Evolutionary conservation across 2,797 vertebrate species (phyloP), one percentile per base, ranked within the genome.

Genomic region (Hippoglossus hippoglossus): DNA sequence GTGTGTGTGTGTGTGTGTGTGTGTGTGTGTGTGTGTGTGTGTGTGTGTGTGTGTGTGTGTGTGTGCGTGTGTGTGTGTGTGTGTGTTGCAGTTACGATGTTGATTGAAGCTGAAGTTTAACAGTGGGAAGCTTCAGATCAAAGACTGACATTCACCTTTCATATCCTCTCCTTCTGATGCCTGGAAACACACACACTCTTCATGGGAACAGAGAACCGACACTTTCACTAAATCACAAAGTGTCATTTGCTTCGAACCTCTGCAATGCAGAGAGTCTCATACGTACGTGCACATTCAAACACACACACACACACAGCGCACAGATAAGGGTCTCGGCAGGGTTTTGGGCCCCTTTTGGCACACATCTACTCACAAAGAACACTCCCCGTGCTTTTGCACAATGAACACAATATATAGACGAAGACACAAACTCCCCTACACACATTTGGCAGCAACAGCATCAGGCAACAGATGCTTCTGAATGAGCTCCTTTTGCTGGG

Each of bases 71-170:
- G 54, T 9, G 55, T 57, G 60, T 31, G 68, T 44, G 57, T 26
- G 68, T 54, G 65, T 63, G 75, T 73, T 64, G 44, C 73, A 67
- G 81, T 76, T 65, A 69, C 80, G 85, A 86, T 82, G 79, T 67
- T 89, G 85, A 92, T 92, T 93, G 90, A 93, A 89, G 89, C 84
- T 84, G 89, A 91, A 86, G 89, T 89, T 85, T 75, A 91, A 77
- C 90, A 91, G 90, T 87, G 87, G 91, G 90, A 90, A 84, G 86
- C 86, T 87, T 88, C 82, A 87, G 88, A 91, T 92, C 88, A 92
- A 91, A 92, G 87, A 80, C 77, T 87, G 89, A 89, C 89, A 87
- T 91, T 91, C 86, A 91, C 91, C 88, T 91, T 91, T 92, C 81
- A 90, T 82, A 85, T 84, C 65, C 74, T 75, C 74, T 75, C 51